Evolutionary conservation across 1,140 invertebrate genomes (phyloP).

Genomic region (Lepidurus packardi): DNA sequence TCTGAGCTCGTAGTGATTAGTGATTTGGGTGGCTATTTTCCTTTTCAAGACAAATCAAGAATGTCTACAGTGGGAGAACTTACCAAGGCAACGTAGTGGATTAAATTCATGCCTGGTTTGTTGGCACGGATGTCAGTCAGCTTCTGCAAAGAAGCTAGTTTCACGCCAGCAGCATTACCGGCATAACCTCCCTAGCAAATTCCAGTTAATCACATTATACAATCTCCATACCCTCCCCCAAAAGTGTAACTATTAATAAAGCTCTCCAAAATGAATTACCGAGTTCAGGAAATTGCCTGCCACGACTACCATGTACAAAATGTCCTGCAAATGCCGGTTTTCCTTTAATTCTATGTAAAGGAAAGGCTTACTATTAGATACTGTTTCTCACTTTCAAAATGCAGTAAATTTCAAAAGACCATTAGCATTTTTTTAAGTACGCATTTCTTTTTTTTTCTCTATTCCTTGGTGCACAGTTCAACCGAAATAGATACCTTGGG

Average conservation of each 20-base stretch:
- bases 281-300: constrained; percentile 93
- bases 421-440: constrained; percentile 23
- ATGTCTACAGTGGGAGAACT: neutral
- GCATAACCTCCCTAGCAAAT: constrained; percentile 72
- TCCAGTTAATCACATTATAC: constrained; percentile 44
- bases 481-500: constrained; percentile 54
- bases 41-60: too few species aligned
- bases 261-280: neutral
- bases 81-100: constrained; percentile 82
- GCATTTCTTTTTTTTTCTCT: too few species aligned
- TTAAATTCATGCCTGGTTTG: constrained; percentile 92
- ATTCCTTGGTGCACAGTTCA: neutral
- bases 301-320: constrained; percentile 85
- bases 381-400: neutral
- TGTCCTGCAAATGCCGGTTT: constrained; percentile 72
- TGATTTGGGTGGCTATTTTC: neutral
- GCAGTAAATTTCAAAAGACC: constrained; percentile 23
- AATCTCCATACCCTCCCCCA: neutral
- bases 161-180: constrained; percentile 94
- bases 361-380: constrained; percentile 22
- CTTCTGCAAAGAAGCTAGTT: constrained; percentile 89
- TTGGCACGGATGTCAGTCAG: constrained; percentile 92
- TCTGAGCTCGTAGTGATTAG: neutral
- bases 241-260: constrained; percentile 20
- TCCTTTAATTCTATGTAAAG: constrained; percentile 60